A percentile compares a stretch with the other conserved stretches of the same genome.
These are phyloP conservation scores for Chaetorhynchus papuensis DNA, from an alignment of 2,113 vertebrate species.

Conservation along the genomic window DNA sequence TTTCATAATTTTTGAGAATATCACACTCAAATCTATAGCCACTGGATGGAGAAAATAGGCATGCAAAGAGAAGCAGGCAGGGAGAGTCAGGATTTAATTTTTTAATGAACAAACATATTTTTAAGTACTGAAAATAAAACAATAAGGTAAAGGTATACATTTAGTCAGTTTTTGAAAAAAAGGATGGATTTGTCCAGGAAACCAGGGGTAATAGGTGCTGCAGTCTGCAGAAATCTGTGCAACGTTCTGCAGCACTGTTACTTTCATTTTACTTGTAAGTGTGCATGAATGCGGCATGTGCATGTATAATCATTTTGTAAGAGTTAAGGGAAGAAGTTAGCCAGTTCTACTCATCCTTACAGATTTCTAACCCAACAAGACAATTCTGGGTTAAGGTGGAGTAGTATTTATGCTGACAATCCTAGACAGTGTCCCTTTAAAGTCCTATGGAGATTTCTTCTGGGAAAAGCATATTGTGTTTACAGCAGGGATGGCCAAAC, in stretches of 20 bases:
- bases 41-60: background rate
- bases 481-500: constrained; percentile 10
- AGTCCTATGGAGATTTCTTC: background rate
- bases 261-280: background rate
- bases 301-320: background rate
- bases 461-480: constrained; percentile 25
- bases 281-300: no score
- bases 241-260: background rate
- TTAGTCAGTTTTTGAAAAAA: background rate
- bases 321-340: background rate
- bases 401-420: background rate
- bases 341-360: background rate
- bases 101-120: background rate
- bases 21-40: background rate
- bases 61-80: background rate
- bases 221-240: background rate
- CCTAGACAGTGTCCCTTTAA: background rate
- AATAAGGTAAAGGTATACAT: background rate
- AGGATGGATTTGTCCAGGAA: background rate
- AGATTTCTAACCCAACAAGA: background rate
- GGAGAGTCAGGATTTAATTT: background rate
- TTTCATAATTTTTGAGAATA: background rate
- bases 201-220: background rate
- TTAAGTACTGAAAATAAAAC: background rate
- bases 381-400: background rate